A percentile compares a stretch with the other conserved stretches of the same genome.
Conservation (phyloP, 1,140 invertebrate genomes). For the Bombus affinis region DNA sequence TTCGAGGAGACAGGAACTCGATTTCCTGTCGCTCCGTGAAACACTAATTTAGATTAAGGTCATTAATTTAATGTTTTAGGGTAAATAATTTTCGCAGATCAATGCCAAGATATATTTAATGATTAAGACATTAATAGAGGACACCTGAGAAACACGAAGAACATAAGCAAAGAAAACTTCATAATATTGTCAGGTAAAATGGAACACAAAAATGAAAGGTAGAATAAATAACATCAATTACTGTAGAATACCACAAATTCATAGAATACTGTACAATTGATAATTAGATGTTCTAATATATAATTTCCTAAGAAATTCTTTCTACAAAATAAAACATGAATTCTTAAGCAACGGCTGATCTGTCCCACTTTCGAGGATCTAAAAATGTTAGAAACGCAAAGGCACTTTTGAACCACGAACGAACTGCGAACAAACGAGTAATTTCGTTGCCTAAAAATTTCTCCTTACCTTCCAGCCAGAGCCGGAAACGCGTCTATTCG, state of each 20-base stretch:
- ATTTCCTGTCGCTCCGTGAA: slow-evolving; percentile 4
- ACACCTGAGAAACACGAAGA: background rate
- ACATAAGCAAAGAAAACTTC: background rate
- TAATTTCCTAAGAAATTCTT: too few species aligned
- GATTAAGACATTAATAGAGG: background rate
- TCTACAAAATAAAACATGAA: background rate
- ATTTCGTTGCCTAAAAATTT: background rate
- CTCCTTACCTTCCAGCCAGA: background rate
- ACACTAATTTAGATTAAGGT: background rate
- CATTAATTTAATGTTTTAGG: background rate
- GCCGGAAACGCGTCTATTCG: background rate
- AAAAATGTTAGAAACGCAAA: too few species aligned
- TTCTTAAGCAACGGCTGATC: background rate
- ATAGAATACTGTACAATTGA: too few species aligned
- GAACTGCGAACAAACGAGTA: background rate
- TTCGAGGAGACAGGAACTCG: slow-evolving; percentile 2
- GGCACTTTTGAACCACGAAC: background rate
- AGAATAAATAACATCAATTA: too few species aligned
- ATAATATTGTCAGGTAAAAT: too few species aligned
- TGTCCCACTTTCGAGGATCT: too few species aligned
- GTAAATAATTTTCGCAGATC: background rate
- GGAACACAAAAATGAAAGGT: too few species aligned
- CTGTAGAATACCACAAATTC: too few species aligned
- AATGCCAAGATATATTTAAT: background rate
- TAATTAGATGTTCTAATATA: too few species aligned